Conservation (phyloP, 2,888 invertebrate species). For the Ceriagrion tenellum region DNA sequence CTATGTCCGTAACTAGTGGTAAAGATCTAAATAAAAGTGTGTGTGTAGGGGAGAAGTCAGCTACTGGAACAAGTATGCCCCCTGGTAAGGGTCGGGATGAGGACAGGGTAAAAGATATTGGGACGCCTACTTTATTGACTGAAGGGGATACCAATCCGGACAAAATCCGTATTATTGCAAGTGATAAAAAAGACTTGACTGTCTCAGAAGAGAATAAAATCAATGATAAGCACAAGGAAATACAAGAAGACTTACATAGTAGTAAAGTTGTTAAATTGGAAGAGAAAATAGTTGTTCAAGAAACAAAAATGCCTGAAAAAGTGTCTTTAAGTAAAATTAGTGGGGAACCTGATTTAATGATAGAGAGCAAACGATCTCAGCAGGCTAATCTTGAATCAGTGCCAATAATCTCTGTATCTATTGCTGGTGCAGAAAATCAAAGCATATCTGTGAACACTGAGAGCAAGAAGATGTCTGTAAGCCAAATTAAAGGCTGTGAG, state of each 20-base stretch:
- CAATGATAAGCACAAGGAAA: slow-evolving; percentile 54
- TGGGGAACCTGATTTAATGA: not conserved
- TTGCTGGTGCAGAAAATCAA: not conserved
- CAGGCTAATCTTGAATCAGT: slow-evolving; percentile 16
- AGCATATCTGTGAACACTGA: not conserved
- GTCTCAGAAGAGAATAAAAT: slow-evolving; percentile 57
- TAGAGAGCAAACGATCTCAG: slow-evolving; percentile 47
- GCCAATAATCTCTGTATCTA: not conserved
- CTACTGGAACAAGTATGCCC: not conserved
- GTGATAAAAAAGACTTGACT: slow-evolving; percentile 8
- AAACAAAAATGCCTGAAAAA: slow-evolving; percentile 3
- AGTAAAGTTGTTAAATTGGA: slow-evolving; percentile 2
- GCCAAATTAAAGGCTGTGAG: not conserved
- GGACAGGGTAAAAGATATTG: not conserved
- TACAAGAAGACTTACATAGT: not conserved
- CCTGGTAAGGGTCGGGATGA: not conserved
- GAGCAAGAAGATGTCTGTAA: not conserved
- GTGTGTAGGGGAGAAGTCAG: not conserved
- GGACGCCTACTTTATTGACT: not conserved
- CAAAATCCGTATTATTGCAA: not conserved
- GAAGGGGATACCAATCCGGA: not conserved
- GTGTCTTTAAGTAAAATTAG: not conserved
- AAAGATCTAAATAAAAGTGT: not conserved
- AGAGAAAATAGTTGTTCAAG: not conserved
- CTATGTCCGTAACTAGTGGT: not conserved